Percentiles rank a stretch among this genome's conserved stretches.
Conservation (phyloP, 2,888 invertebrate species). For the Brachylomia viminalis region DNA sequence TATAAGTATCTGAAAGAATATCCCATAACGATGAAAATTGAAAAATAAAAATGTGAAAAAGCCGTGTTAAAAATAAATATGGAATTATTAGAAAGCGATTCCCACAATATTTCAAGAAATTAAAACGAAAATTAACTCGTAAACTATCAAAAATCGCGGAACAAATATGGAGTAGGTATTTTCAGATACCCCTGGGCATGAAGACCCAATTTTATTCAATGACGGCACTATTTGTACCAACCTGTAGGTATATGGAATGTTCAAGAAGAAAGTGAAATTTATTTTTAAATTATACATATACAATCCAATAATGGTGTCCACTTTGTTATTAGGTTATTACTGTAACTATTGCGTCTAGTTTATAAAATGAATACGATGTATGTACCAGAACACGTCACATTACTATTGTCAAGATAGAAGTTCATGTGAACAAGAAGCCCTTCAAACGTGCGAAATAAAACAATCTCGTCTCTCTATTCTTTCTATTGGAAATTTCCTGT, state of each 20-base stretch:
- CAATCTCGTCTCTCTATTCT: not conserved
- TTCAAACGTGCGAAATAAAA: not conserved
- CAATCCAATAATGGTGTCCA: not conserved
- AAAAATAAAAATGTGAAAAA: too few species aligned
- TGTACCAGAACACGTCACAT: not conserved
- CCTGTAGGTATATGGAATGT: not conserved
- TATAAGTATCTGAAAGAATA: too few species aligned
- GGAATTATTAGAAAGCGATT: too few species aligned
- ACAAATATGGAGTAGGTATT: too few species aligned
- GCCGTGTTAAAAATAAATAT: too few species aligned
- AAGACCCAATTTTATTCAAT: too few species aligned
- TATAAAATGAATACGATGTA: not conserved
- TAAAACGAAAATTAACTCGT: too few species aligned
- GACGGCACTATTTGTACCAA: too few species aligned
- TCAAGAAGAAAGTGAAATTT: not conserved
- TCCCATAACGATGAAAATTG: too few species aligned
- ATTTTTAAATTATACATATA: not conserved
- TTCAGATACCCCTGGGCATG: too few species aligned
- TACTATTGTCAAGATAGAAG: not conserved
- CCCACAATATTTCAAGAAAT: too few species aligned
- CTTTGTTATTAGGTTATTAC: not conserved
- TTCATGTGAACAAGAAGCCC: not conserved
- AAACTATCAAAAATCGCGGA: too few species aligned
- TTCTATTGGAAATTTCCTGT: slow-evolving; percentile 12
- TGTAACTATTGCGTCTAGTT: not conserved